Percentiles rank a stretch among this genome's conserved stretches.
Conservation (phyloP, 2,797 vertebrate genomes). For the Lophotriccus pileatus region DNA sequence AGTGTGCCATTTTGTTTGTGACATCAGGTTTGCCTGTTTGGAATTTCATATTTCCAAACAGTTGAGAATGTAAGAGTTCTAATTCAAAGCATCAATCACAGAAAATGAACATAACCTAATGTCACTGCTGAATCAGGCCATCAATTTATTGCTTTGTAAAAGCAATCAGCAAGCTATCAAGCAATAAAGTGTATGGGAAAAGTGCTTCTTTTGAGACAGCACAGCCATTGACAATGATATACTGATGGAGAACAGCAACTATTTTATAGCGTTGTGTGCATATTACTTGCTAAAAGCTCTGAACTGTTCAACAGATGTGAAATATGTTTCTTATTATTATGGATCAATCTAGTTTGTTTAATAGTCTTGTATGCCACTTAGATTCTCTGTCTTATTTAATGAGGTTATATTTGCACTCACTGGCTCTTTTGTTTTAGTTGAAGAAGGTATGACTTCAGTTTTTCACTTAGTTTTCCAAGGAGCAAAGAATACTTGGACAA, state of each 20-base stretch:
- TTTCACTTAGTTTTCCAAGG: slow-evolving; percentile 34
- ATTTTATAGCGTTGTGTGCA: slow-evolving; percentile 47
- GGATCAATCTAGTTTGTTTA: slow-evolving; percentile 72
- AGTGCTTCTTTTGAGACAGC: slow-evolving; percentile 76
- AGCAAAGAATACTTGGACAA: neutral
- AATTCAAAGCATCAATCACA: slow-evolving; percentile 78
- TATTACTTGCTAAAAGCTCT: slow-evolving; percentile 76
- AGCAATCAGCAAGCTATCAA: slow-evolving; percentile 82
- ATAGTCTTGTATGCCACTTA: slow-evolving; percentile 68
- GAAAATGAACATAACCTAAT: slow-evolving; percentile 78
- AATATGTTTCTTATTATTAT: slow-evolving; percentile 79
- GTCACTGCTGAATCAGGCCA: slow-evolving; percentile 78
- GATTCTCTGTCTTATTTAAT: slow-evolving; percentile 68
- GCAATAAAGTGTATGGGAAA: slow-evolving; percentile 79
- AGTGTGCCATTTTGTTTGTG: slow-evolving; percentile 47
- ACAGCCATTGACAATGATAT: slow-evolving; percentile 73
- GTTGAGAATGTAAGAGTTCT: slow-evolving; percentile 51
- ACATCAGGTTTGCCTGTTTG: slow-evolving; percentile 49
- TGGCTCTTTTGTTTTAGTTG: slow-evolving; percentile 13
- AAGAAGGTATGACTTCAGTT: neutral
- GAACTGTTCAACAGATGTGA: slow-evolving; percentile 72
- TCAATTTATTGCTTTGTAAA: slow-evolving; percentile 82
- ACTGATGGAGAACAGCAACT: slow-evolving; percentile 58
- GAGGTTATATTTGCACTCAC: slow-evolving; percentile 54
- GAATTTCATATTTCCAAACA: slow-evolving; percentile 67